These are phyloP conservation scores for Potamarius usumacintae DNA, from an alignment of 2,113 vertebrate species.

Conservation along the genomic window DNA sequence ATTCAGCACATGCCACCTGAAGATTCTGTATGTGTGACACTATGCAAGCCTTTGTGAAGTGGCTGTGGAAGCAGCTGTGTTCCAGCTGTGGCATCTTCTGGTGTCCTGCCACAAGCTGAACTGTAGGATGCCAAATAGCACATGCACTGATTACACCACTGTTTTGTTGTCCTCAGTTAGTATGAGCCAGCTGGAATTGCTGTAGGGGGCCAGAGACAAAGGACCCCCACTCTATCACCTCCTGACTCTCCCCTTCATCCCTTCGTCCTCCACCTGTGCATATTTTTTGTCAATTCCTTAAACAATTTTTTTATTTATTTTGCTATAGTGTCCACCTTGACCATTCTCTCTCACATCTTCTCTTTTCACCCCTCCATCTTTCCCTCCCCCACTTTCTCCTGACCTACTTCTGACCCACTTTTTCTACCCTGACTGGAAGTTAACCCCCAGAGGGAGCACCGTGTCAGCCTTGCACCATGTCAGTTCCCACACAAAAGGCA, in stretches of 20 bases:
- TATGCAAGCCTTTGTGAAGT: constrained; percentile 6
- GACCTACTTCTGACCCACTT: constrained; percentile 83
- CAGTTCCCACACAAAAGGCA: constrained; percentile 76
- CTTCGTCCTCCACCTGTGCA: constrained; percentile 4
- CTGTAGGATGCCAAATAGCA: constrained; percentile 36
- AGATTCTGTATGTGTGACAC: background rate
- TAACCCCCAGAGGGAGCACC: constrained; percentile 75
- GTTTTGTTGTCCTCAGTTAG: constrained; percentile 13
- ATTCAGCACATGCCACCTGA: background rate
- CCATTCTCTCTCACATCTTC: constrained; percentile 28
- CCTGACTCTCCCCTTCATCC: background rate
- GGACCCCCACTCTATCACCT: background rate
- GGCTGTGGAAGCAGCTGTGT: constrained; percentile 20
- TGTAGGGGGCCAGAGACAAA: background rate
- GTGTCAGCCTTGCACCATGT: constrained; percentile 72
- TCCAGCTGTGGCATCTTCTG: constrained; percentile 54
- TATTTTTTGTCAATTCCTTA: background rate
- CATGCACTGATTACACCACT: constrained; percentile 32
- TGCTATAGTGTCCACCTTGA: background rate
- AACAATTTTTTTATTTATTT: background rate
- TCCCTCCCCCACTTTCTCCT: constrained; percentile 61
- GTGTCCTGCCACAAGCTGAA: constrained; percentile 43
- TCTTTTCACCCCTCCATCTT: constrained; percentile 24
- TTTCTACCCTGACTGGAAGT: constrained; percentile 76
- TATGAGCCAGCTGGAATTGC: constrained; percentile 1